Evolutionary conservation across 2,888 invertebrate genomes (phyloP), one percentile per base, ranked within the genome.

Genomic region (Epinotia demarniana): DNA sequence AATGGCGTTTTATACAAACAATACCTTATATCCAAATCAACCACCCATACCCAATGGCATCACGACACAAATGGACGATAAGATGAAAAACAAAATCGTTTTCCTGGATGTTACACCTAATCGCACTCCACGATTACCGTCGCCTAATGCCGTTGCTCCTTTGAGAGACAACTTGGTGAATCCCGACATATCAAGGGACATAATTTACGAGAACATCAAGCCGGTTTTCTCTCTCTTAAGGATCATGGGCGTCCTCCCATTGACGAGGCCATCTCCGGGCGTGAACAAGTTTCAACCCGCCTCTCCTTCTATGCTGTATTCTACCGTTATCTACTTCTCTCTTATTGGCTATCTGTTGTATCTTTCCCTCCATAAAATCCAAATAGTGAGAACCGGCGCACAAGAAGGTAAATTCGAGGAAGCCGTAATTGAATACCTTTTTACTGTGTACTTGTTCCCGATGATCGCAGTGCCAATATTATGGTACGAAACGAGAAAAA

Each of bases 361-460:
- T 81, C 93, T 96, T 3, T 95, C 95, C 64, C 93, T 95, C 78
- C 92, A 96, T 81, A 95, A 95, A 78, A 95, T 96, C 0, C 94
- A 95, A 81, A 95, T 96, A 77, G 89, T 96, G 19, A 90, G 94
- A 63, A 94, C 95, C 0, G 89, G 95, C 1, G 71, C 75, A 3
- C 75, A 75, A 33, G 96, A 96, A 83, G 96, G 96, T 0, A 95
- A 96, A 79, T 97, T 97, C 78, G 97, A 96, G 81, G 96, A 97
- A 86, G 96, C 96, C 0, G 97, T 96, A 0, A 96, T 97, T 81
- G 96, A 96, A 75, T 97, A 97, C 83, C 90, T 97, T 0, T 97
- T 97, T 81, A 95, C 96, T n/a, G 96, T 96, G 0, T 96, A 96
- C 84, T 91, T 97, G 77, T 92, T 96, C 76, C 96, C 96, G 0